Percentiles rank a stretch among this genome's conserved stretches.
These are phyloP conservation scores for Parnassius apollo DNA, from an alignment of 2,888 invertebrate genomes.

Conservation along the genomic window DNA sequence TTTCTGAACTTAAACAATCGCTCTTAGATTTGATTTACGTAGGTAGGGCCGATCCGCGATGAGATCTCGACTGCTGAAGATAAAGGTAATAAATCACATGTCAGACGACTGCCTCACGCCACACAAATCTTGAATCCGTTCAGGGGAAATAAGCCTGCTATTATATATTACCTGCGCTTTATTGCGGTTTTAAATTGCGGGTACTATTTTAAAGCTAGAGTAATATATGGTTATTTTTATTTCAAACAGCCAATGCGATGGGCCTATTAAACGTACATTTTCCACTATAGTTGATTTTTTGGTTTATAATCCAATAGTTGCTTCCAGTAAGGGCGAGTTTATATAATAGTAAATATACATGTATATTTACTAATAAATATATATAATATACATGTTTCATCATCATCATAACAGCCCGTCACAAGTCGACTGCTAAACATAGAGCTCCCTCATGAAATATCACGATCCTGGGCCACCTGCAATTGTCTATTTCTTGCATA, in stretches of 20 bases:
- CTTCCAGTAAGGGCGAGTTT: too few relatives aligned
- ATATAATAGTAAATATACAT: too few relatives aligned
- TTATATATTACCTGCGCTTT: slow-evolving; percentile 38
- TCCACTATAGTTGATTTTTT: too few relatives aligned
- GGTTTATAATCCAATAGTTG: too few relatives aligned
- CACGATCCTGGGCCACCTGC: too few relatives aligned
- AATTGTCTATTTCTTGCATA: too few relatives aligned
- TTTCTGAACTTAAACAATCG: slow-evolving; percentile 47
- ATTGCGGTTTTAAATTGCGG: slow-evolving; percentile 27
- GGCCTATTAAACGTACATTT: neutral
- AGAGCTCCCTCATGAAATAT: too few relatives aligned
- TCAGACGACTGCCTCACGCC: slow-evolving; percentile 66
- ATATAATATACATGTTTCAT: too few relatives aligned
- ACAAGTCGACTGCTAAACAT: too few relatives aligned
- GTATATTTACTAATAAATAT: too few relatives aligned
- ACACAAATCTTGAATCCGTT: slow-evolving; percentile 49
- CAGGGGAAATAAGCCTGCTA: slow-evolving; percentile 45
- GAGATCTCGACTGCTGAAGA: slow-evolving; percentile 44
- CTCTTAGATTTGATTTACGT: slow-evolving; percentile 62
- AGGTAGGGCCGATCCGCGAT: slow-evolving; percentile 38
- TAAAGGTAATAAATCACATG: slow-evolving; percentile 75
- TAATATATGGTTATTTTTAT: slow-evolving; percentile 22
- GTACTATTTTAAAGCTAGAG: slow-evolving; percentile 24
- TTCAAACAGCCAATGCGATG: slow-evolving; percentile 9
- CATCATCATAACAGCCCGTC: too few relatives aligned